Evolutionary conservation across 2,113 vertebrate species (phyloP), one percentile per base, ranked within the genome.

Genomic region (Chauna torquata): DNA sequence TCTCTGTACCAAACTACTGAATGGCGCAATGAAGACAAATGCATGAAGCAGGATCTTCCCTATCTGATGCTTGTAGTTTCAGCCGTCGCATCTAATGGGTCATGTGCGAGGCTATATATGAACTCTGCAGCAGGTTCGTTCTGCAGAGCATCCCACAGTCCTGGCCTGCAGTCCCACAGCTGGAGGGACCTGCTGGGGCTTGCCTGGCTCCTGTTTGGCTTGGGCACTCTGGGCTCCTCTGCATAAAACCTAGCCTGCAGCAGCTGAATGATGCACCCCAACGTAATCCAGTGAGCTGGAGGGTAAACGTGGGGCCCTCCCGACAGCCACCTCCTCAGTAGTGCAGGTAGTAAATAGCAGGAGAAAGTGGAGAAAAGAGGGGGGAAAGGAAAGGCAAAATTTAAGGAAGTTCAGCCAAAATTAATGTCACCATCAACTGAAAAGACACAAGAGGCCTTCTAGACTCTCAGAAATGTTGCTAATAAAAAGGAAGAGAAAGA

Each of bases 221-320:
- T 58, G 40, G 12, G 6, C 11, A n/a, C 9, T 76, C 52, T 82
- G 76, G 16, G 12, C 3, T 38, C 14, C 42, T 42, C 80, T 77
- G 45, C 11, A 30, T 16, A 57, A 88, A 91, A 52, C 5, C 32
- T 50, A 82, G 18, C 30, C 11, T 18, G 16, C 3, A 6, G 68
- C 9, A 52, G 11, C 1, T 47, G 36, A 80, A 55, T 2, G 4
- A 3, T 13, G 1, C 32, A 19, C 8, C 8, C 55, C 71, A 27
- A 6, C 34, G 42, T 2, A 12, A 34, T 19, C 25, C 0, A 0
- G 27, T 44, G 45, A 83, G 25, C 13, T 61, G 45, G 49, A 70
- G 36, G 24, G 23, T 12, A 72, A 92, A 83, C 11, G 2, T 22
- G 44, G 23, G 18, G 13, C 38, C 34, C 12, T 11, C 11, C 25